phyloP scores from a whole-genome alignment of 2,113 vertebrate species.

The Hippolais icterina region DNA sequence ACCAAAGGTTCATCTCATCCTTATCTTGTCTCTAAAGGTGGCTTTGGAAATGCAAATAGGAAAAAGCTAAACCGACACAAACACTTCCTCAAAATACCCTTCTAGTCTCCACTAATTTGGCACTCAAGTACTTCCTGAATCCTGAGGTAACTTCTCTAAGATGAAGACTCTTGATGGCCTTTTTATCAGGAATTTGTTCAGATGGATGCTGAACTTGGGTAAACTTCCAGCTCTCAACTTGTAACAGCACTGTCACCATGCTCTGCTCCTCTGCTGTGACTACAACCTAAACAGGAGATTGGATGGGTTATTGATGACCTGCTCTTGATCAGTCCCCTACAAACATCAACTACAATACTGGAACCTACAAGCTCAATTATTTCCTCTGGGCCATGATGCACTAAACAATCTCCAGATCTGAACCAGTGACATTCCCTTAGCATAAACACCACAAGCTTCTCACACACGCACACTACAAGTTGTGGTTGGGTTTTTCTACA shows the following conservation, averaged over 20 bases:
- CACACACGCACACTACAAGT: not conserved
- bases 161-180: not conserved
- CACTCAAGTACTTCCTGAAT: constrained; percentile 23
- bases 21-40: not conserved
- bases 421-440: not conserved
- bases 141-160: not conserved
- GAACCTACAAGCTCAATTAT: not conserved
- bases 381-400: not conserved
- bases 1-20: not conserved
- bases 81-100: constrained; percentile 3
- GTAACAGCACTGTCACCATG: not conserved
- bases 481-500: not conserved
- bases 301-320: not conserved
- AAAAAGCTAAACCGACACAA: not conserved
- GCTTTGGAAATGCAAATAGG: not conserved
- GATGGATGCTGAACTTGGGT: not conserved
- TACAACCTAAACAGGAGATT: not conserved
- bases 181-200: not conserved
- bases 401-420: not conserved
- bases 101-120: not conserved
- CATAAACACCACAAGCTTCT: not conserved
- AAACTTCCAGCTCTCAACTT: not conserved
- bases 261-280: not conserved
- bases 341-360: not conserved
- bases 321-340: not conserved